Conservation (phyloP, 2,888 invertebrate species). For the Nasonovia ribisnigri region DNA sequence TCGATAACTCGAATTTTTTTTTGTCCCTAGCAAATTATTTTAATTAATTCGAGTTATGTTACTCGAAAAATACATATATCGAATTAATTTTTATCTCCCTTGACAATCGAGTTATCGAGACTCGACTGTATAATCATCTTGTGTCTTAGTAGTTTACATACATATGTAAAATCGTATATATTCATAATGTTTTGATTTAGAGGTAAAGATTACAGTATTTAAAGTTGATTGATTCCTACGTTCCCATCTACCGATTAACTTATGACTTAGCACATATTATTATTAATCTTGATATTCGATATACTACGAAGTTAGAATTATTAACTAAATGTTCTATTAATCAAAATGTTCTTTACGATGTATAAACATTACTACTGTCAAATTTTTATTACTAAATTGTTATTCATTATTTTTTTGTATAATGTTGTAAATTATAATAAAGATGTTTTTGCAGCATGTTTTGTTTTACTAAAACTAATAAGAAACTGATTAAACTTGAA, state of each 20-base stretch:
- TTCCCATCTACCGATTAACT: not conserved
- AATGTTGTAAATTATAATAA: not conserved
- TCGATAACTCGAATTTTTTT: too few relatives aligned
- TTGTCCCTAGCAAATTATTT: too few relatives aligned
- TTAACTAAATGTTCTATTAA: not conserved
- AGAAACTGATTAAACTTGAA: not conserved
- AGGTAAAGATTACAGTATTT: not conserved
- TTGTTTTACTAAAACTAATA: not conserved
- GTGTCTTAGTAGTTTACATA: not conserved
- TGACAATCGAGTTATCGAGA: too few relatives aligned
- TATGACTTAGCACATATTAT: not conserved
- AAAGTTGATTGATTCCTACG: not conserved
- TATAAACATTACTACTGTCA: not conserved
- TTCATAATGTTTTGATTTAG: not conserved
- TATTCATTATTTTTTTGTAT: not conserved
- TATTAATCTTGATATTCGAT: not conserved
- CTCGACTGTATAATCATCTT: not conserved
- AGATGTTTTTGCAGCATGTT: not conserved
- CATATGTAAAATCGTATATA: not conserved
- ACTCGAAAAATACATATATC: too few relatives aligned
- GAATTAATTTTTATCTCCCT: too few relatives aligned
- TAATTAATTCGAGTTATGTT: too few relatives aligned
- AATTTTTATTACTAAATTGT: not conserved
- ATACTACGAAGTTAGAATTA: not conserved
- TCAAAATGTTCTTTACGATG: not conserved